Base-by-base conservation (phyloP, 2,797 vertebrate species). In the Gymnoscopelus braueri region DNA sequence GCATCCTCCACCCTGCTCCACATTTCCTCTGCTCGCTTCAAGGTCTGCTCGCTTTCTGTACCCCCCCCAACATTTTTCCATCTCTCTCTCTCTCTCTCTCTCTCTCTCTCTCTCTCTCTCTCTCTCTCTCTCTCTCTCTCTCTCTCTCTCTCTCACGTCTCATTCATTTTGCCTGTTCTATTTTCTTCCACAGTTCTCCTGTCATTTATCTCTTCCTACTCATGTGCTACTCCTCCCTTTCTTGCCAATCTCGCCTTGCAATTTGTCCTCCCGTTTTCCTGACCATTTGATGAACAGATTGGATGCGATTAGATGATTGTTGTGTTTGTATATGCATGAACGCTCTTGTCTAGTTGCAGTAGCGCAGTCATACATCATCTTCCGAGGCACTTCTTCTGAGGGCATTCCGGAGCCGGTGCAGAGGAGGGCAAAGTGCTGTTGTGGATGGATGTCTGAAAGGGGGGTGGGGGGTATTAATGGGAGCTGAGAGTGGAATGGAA, bases 271-370 rank as follows among this genome's bases (percentile, higher is more conserved):
- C 54, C 69, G 53, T 72, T 73, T 88, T 69, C 64, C 54, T 58
- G 63, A 44, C 39, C 39, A 10, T 44, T 65, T 73, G 50, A 80
- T 79, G 77, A 61, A 68, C 54, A 53, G 62, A 75, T 60, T 69
- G 63, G 39, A 44, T 75, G 60, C 71, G 69, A 77, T 69, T 77
- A 77, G 59, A 82, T 68, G 60, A 77, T 78, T 70, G 67, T 62
- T 71, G 65, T 74, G 29, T 80, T 86, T 74, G 50, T 83, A 64
- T 53, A 39, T 79, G 78, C 82, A 85, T 80, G 82, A 77, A 74
- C 64, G 53, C 63, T 61, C 24, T 50, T 67, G 56, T 26, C 14
- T 63, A 60, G 24, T 56, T 63, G 49, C 65, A 72, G 65, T 72
- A 79, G 53, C 67, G 15, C 39, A 44, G 39, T 50, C 59, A 58